Evolutionary conservation across 2,113 vertebrate species (phyloP).

Genomic region (Bothrops jararaca): DNA sequence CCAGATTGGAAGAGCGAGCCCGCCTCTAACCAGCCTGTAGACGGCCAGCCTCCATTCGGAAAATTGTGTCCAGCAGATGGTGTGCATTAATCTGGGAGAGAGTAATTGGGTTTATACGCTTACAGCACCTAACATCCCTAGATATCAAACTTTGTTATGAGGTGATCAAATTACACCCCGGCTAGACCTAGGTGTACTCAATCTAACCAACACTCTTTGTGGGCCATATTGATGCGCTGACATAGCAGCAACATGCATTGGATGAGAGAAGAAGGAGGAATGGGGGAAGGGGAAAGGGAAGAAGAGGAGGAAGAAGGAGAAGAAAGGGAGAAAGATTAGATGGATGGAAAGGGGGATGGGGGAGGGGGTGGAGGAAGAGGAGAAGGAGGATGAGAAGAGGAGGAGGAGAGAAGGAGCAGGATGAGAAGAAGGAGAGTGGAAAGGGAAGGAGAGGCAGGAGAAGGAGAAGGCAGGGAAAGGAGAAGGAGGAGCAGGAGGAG

Average conservation of each 20-base stretch:
- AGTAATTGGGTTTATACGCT: conserved; percentile 19
- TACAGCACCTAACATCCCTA: neutral
- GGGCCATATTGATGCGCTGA: neutral
- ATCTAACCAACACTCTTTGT: too few species aligned
- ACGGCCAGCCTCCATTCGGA: neutral
- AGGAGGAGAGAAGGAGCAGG: rapidly evolving
- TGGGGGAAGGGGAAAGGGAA: neutral
- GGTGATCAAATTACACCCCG: rapidly evolving
- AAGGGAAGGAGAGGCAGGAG: too few species aligned
- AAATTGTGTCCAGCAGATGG: conserved; percentile 8
- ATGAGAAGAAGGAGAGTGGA: too few species aligned
- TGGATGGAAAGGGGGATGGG: neutral
- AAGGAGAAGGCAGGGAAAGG: too few species aligned
- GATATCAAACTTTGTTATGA: neutral
- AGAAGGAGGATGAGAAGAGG: neutral
- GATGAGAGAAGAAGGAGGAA: neutral
- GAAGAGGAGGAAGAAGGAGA: neutral
- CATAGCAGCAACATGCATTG: neutral
- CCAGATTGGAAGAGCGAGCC: neutral
- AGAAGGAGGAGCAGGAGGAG: too few species aligned
- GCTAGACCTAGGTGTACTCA: neutral
- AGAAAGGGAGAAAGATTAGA: too few species aligned
- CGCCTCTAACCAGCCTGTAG: neutral
- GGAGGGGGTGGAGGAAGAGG: too few species aligned
- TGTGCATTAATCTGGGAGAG: neutral